phyloP scores from a whole-genome alignment of 2,888 invertebrate genomes.

The Meta bourneti region DNA sequence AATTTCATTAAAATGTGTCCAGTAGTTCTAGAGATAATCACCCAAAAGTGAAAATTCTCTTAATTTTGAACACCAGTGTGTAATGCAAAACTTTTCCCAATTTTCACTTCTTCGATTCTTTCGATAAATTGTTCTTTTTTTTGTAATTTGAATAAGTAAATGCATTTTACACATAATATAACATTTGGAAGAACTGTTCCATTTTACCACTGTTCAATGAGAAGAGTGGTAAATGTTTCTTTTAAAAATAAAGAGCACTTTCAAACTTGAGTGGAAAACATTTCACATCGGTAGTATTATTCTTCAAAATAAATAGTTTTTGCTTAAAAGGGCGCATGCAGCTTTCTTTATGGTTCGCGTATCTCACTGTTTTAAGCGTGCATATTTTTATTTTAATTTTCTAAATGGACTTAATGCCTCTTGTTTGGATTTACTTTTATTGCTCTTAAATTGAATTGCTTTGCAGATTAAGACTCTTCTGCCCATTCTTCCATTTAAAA shows the following conservation, averaged over 20 bases:
- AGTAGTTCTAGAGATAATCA: no score
- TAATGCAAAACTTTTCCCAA: no score
- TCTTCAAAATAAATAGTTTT: neutral
- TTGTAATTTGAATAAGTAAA: no score
- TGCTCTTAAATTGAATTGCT: slow-evolving; percentile 16
- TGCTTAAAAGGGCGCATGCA: neutral
- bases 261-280: neutral
- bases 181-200: no score
- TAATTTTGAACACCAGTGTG: no score
- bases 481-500: neutral
- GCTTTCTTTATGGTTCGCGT: no score
- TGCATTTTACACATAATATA: no score
- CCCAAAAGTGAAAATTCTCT: no score
- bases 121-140: no score
- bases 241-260: neutral
- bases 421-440: slow-evolving; percentile 13
- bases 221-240: neutral
- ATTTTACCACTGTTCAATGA: no score
- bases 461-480: neutral
- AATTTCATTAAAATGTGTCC: no score
- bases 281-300: neutral
- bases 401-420: slow-evolving; percentile 16
- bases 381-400: slow-evolving; percentile 16
- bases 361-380: neutral
- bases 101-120: no score